These are phyloP conservation scores for Trinectes maculatus DNA, from an alignment of 2,113 vertebrate species.

Conservation along the genomic window DNA sequence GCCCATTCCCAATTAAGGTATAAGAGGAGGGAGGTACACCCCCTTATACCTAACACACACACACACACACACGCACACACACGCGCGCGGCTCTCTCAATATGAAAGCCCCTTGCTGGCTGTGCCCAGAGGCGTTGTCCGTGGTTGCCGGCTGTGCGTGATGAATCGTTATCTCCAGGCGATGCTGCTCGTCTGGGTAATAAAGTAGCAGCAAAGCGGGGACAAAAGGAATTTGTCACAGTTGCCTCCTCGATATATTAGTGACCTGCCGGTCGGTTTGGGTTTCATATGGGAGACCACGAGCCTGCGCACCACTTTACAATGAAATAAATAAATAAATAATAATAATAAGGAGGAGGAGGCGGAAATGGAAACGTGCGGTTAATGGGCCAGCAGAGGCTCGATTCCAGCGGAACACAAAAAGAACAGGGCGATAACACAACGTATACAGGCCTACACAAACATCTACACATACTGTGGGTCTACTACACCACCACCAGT, in stretches of 20 bases:
- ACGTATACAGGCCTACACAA: not conserved
- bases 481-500: too few species aligned
- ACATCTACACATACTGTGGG: too few species aligned
- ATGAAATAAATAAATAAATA: slow-evolving; percentile 20
- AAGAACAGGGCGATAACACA: too few species aligned
- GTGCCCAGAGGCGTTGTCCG: slow-evolving; percentile 78
- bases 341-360: not conserved
- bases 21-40: not conserved
- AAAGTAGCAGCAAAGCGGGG: slow-evolving; percentile 84
- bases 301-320: slow-evolving; percentile 43
- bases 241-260: slow-evolving; percentile 73
- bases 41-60: not conserved
- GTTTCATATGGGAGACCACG: slow-evolving; percentile 12
- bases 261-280: slow-evolving; percentile 65
- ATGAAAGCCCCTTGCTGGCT: slow-evolving; percentile 72
- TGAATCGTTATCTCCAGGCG: slow-evolving; percentile 84
- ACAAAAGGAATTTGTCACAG: slow-evolving; percentile 87
- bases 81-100: slow-evolving; percentile 46
- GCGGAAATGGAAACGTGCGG: slow-evolving; percentile 11
- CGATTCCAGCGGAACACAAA: not conserved
- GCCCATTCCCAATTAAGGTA: slow-evolving; percentile 60
- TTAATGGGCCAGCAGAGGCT: not conserved
- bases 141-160: slow-evolving; percentile 80
- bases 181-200: slow-evolving; percentile 82
- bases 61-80: slow-evolving; percentile 5